Evolutionary conservation across 23 tunicate species (phyloP).

Genomic region (Clavelina lepadiformis): DNA sequence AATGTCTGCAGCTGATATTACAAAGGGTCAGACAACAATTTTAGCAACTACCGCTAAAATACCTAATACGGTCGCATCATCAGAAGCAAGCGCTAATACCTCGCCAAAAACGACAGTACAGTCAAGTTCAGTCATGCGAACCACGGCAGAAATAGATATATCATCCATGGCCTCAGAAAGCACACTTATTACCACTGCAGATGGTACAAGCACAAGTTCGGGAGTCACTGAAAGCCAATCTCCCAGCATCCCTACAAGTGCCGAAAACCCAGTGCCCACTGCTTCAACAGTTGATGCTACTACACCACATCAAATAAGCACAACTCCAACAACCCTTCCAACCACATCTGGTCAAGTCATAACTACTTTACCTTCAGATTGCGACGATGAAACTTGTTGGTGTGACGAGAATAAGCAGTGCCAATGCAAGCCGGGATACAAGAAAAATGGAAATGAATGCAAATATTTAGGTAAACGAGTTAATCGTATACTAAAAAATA

Average conservation of each 20-base stretch:
- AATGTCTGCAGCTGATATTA: background rate
- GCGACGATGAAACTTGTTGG: too few species aligned
- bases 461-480: too few species aligned
- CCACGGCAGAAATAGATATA: background rate
- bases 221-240: conserved; percentile 1
- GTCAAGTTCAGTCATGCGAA: background rate
- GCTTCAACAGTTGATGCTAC: background rate
- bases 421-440: too few species aligned
- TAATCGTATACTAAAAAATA: too few species aligned
- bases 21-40: background rate
- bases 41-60: background rate
- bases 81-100: background rate
- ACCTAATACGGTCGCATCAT: background rate
- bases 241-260: background rate
- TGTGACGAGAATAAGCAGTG: too few species aligned
- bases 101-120: background rate
- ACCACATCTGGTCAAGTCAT: too few species aligned
- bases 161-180: background rate
- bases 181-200: background rate
- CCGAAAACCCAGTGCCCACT: background rate
- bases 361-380: too few species aligned
- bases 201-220: background rate
- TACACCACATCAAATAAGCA: too few species aligned
- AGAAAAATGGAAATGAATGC: too few species aligned
- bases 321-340: too few species aligned